phyloP scores from a whole-genome alignment of 2,888 invertebrate species.

The Epirrhoe alternata region DNA sequence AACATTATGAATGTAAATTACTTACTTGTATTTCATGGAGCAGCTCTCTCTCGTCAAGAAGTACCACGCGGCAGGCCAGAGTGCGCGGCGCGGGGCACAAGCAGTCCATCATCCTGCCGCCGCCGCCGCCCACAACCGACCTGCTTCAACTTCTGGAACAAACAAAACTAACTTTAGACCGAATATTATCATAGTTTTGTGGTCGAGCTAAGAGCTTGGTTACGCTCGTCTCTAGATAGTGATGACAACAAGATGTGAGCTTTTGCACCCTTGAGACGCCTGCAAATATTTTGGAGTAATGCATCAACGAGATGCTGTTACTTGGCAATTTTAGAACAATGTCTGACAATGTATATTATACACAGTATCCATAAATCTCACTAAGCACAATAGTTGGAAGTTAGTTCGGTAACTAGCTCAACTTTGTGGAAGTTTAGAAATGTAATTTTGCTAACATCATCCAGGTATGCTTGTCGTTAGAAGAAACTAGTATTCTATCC shows the following conservation, averaged over 20 bases:
- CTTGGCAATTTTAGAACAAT: conserved; percentile 34
- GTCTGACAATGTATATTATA: conserved; percentile 34
- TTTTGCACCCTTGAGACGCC: background rate
- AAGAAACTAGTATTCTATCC: conserved; percentile 63
- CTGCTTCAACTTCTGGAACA: conserved; percentile 47
- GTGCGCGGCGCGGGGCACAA: conserved; percentile 86
- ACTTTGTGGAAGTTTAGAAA: conserved; percentile 37
- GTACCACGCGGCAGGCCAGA: conserved; percentile 92
- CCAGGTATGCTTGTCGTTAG: conserved; percentile 46
- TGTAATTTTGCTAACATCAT: conserved; percentile 42
- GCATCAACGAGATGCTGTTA: conserved; percentile 1
- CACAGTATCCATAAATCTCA: conserved; percentile 30
- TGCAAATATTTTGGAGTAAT: background rate
- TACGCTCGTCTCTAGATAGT: background rate
- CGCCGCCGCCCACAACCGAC: conserved; percentile 52
- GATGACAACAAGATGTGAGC: background rate
- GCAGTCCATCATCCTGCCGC: conserved; percentile 81
- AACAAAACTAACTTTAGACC: conserved; percentile 33
- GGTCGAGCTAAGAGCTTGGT: background rate
- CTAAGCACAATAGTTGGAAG: conserved; percentile 35
- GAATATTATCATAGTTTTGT: background rate
- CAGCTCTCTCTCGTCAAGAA: conserved; percentile 95
- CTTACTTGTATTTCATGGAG: conserved; percentile 94
- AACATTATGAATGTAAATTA: conserved; percentile 26
- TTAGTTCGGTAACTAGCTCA: conserved; percentile 33